Conservation (phyloP, 2,113 vertebrate genomes). For the Stigmatopora nigra region DNA sequence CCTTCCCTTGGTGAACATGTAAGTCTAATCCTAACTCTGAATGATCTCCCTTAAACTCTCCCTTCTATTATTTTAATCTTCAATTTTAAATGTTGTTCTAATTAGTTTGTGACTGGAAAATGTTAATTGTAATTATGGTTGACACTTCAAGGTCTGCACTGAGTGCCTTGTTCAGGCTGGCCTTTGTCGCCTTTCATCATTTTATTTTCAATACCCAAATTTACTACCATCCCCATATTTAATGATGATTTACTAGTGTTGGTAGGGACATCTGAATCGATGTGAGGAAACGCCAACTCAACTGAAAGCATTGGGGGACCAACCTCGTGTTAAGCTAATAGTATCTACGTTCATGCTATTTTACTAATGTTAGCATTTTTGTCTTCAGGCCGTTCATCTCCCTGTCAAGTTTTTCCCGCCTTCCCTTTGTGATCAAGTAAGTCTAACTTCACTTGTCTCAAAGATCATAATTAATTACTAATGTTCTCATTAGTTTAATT, state of each 20-base stretch:
- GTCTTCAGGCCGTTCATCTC: neutral
- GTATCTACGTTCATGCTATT: neutral
- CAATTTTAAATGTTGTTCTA: no score
- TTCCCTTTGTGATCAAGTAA: neutral
- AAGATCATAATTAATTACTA: no score
- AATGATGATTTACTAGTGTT: slow-evolving; percentile 84
- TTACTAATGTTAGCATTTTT: neutral
- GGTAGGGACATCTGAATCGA: slow-evolving; percentile 94
- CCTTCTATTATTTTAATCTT: no score
- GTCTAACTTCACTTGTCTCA: no score
- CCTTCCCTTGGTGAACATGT: no score
- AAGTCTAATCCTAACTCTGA: no score
- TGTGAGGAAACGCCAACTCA: slow-evolving; percentile 80
- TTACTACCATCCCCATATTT: slow-evolving; percentile 22
- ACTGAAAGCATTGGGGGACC: slow-evolving; percentile 64
- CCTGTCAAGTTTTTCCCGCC: no score
- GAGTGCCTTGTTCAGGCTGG: slow-evolving; percentile 24
- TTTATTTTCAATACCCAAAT: neutral
- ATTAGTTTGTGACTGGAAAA: no score
- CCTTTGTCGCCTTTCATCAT: neutral
- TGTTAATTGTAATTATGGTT: no score
- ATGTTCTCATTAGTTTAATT: no score
- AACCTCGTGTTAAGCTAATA: neutral
- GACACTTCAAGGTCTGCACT: slow-evolving; percentile 32
- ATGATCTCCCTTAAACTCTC: no score